phyloP scores from a whole-genome alignment of 2,797 vertebrate species.

The Natrix natrix region DNA sequence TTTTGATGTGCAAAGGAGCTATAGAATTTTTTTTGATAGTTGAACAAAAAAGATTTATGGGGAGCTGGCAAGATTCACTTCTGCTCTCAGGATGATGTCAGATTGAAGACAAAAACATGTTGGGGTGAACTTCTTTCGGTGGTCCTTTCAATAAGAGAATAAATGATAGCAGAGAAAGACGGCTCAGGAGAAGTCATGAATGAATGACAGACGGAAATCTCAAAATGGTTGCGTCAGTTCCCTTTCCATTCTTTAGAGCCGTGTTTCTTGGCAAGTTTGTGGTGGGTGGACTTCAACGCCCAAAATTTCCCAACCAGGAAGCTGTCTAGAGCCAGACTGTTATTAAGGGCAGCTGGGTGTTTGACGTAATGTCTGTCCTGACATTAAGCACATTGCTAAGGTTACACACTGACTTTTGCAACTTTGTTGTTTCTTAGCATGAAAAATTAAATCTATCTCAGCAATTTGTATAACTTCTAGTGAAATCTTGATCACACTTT shows the following conservation, averaged over 20 bases:
- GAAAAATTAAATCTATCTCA: not conserved
- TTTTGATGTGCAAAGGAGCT: not conserved
- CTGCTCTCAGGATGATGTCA: not conserved
- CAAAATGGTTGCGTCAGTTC: not conserved
- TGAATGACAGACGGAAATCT: not conserved
- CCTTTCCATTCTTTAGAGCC: not conserved
- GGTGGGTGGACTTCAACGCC: not conserved
- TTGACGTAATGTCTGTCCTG: not conserved
- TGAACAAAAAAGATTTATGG: not conserved
- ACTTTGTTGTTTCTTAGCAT: not conserved
- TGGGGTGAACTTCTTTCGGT: too few relatives aligned
- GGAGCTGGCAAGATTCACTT: not conserved
- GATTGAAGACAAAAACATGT: not conserved
- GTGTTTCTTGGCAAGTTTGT: not conserved
- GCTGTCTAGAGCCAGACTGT: not conserved
- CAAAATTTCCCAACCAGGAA: not conserved
- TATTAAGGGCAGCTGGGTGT: not conserved
- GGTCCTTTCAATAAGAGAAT: not conserved
- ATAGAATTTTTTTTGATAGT: not conserved
- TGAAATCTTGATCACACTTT: not conserved
- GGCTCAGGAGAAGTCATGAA: not conserved
- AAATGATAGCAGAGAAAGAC: not conserved
- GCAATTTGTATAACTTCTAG: not conserved
- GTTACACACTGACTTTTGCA: not conserved
- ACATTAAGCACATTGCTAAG: not conserved